These are phyloP conservation scores for Hyaena hyaena DNA, from an alignment of 2,113 vertebrate species.

Conservation along the genomic window DNA sequence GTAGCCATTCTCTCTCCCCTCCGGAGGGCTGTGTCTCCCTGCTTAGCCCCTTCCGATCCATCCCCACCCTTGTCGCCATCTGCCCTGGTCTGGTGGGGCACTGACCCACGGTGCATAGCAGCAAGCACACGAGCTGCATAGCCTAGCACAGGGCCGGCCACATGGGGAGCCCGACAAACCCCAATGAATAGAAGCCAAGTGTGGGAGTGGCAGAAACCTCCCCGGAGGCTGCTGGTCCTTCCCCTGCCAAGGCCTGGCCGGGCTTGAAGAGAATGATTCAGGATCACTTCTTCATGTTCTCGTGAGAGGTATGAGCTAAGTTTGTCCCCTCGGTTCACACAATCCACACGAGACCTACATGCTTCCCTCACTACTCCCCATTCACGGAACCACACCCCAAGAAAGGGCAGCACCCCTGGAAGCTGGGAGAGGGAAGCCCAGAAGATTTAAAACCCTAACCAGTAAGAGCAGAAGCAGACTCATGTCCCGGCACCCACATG, in stretches of 20 bases:
- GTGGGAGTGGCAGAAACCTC: not conserved
- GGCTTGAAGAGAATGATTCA: not conserved
- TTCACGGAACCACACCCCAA: not conserved
- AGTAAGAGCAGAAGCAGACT: not conserved
- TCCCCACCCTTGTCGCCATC: accelerated
- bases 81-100: not conserved
- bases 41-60: not conserved
- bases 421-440: not conserved
- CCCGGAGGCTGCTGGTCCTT: not conserved
- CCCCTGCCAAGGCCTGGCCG: not conserved
- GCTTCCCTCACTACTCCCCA: not conserved
- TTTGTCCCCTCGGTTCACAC: not conserved
- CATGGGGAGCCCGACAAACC: accelerated
- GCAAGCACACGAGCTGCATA: not conserved
- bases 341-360: not conserved
- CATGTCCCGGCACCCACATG: not conserved
- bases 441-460: not conserved
- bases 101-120: not conserved
- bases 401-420: not conserved
- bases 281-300: not conserved
- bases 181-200: not conserved
- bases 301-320: not conserved
- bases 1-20: not conserved
- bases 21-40: not conserved
- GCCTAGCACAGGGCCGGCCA: not conserved